Evolutionary conservation across 2,113 vertebrate genomes (phyloP).

Genomic region (Circaetus cinerascens): DNA sequence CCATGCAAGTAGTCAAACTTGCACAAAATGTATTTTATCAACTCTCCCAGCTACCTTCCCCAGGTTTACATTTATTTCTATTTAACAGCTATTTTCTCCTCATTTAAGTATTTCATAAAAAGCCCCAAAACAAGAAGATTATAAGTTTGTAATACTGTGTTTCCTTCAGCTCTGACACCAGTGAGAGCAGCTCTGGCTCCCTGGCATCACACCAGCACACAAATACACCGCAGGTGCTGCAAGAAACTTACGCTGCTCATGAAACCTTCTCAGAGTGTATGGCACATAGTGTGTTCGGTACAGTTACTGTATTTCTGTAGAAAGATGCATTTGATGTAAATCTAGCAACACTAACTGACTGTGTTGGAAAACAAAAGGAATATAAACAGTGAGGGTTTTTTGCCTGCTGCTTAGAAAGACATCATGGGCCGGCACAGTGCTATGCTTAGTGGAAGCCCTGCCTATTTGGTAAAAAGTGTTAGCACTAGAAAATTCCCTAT

Average conservation of each 20-base stretch:
- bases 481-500: not conserved
- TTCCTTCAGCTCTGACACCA: not conserved
- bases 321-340: not conserved
- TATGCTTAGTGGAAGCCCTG: not conserved
- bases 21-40: not conserved
- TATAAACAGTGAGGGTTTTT: not conserved
- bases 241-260: not conserved
- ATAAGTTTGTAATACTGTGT: not conserved
- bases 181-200: not conserved
- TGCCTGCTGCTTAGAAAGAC: not conserved
- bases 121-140: not conserved
- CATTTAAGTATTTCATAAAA: not conserved
- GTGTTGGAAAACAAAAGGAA: not conserved
- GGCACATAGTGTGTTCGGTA: accelerated
- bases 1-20: not conserved
- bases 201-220: not conserved
- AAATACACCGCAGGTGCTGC: not conserved
- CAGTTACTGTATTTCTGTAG: not conserved
- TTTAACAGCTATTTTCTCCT: not conserved
- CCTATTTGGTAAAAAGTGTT: not conserved
- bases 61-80: not conserved
- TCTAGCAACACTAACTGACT: not conserved
- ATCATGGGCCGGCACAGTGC: not conserved
- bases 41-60: not conserved
- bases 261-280: not conserved